phyloP scores from a whole-genome alignment of 1,140 invertebrate species.

The Idris sp. region DNA sequence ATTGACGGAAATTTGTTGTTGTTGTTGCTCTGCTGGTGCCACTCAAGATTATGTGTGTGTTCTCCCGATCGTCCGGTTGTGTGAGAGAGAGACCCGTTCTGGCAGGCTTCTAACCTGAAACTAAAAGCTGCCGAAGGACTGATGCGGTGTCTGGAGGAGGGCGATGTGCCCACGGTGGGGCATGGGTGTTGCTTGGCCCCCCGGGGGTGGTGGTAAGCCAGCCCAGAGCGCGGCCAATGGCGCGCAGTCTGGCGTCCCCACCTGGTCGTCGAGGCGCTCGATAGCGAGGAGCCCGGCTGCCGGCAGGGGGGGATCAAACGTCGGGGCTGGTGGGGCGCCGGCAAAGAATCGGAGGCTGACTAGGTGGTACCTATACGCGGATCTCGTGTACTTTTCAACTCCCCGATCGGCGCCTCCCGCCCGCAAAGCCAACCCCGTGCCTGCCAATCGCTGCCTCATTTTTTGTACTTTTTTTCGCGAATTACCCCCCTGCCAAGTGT shows the following conservation, averaged over 20 bases:
- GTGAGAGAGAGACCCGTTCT: constrained; percentile 77
- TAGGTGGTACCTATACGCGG: constrained; percentile 74
- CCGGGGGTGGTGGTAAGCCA: constrained; percentile 69
- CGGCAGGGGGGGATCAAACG: constrained; percentile 23
- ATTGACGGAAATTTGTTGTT: too few species aligned
- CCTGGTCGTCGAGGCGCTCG: too few species aligned
- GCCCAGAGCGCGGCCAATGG: constrained; percentile 69
- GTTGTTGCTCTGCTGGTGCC: too few species aligned
- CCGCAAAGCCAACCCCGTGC: constrained; percentile 74
- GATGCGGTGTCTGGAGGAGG: constrained; percentile 77
- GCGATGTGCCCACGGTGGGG: constrained; percentile 68
- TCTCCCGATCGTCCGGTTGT: constrained; percentile 61
- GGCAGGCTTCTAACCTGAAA: constrained; percentile 80
- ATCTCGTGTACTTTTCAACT: constrained; percentile 75
- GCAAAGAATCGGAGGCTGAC: constrained; percentile 76
- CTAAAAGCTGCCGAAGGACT: constrained; percentile 78
- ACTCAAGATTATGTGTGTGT: too few species aligned
- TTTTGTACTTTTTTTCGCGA: constrained; percentile 69
- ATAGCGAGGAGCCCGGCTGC: constrained; percentile 52
- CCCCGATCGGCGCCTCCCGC: constrained; percentile 71
- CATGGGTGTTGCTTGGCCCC: constrained; percentile 59
- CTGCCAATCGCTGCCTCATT: constrained; percentile 77
- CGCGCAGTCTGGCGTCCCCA: constrained; percentile 48
- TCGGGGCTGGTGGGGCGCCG: constrained; percentile 55
- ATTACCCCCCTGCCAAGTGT: constrained; percentile 63